Evolutionary conservation across 2,113 vertebrate species (phyloP), one percentile per base, ranked within the genome.

Genomic region (Nothocercus julius): DNA sequence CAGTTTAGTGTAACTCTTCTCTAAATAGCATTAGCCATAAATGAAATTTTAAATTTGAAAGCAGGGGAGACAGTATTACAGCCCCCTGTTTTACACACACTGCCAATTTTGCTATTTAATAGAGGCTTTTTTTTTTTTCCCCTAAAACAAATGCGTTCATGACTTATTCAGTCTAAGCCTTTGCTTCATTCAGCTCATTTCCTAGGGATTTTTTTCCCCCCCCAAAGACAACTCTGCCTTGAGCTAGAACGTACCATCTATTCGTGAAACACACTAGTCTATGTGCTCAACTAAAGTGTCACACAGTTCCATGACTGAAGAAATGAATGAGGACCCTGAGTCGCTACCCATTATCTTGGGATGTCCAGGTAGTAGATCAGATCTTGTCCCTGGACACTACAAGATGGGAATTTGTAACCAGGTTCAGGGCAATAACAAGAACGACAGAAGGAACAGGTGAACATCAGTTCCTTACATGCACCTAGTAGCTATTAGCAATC

Each of bases 341-440:
- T 13, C 13, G 17, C 16, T 18, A 90, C 10, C 21, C 25, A 32
- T 1, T 27, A 30, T 21, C 5, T 21, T 9, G 5, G 12, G 12
- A 2, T 40, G 15, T 27, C 53, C 40, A n/a, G 13, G 32, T 3
- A 54, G 6, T 11, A 0, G 1, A 22, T 13, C 22, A 45, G 20
- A 59, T 49, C n/a, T 36, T 40, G 53, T 51, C 19, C 21, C 32
- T 64, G 14, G 13, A 45, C 12, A 45, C 8, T 36, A 18, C 9
- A 17, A 32, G 9, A 27, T 44, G 5, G 47, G 16, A 68, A 61
- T 42, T 85, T 47, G 38, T 34, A 64, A 47, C 38, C 5, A 72
- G 32, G 64, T 67, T 47, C 4, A 75, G 34, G 68, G 63, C 38
- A 79, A 44, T 17, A 56, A 20, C 25, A 67, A 49, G 4, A 69